phyloP scores from a whole-genome alignment of 2,797 vertebrate genomes.

The Austrolebias charrua region DNA sequence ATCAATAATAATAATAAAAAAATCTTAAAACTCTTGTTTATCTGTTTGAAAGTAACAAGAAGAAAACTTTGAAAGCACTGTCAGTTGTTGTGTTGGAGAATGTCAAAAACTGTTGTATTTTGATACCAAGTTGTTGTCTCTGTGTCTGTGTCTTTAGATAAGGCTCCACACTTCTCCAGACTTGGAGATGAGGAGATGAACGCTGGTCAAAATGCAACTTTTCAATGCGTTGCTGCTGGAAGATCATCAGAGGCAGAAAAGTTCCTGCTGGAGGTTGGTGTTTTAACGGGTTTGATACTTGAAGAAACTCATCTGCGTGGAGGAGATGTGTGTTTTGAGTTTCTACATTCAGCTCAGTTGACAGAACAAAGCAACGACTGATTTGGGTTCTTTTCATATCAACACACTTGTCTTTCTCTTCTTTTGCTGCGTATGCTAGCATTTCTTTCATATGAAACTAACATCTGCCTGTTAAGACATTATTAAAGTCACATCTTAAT shows the following conservation, averaged over 20 bases:
- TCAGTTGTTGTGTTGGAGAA: constrained; percentile 15
- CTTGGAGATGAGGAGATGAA: constrained; percentile 97
- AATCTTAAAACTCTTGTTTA: not conserved
- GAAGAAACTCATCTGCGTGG: not conserved
- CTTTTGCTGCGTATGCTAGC: not conserved
- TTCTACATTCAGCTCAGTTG: constrained; percentile 14
- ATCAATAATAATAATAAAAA: too few relatives aligned
- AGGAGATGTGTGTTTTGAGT: not conserved
- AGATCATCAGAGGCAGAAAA: constrained; percentile 86
- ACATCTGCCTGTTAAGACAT: not conserved
- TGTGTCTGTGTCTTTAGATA: constrained; percentile 78
- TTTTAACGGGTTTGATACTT: constrained; percentile 11
- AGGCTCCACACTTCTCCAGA: constrained; percentile 94
- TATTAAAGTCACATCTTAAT: too few relatives aligned
- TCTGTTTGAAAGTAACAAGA: not conserved
- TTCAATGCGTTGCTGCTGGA: constrained; percentile 93
- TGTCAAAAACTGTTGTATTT: too few relatives aligned
- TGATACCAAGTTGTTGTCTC: constrained; percentile 34
- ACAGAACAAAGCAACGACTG: not conserved
- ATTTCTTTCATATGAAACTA: not conserved
- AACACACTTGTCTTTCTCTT: not conserved
- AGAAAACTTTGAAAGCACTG: constrained; percentile 3
- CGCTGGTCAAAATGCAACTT: constrained; percentile 93
- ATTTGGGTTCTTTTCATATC: constrained; percentile 6
- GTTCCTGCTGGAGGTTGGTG: constrained; percentile 92